These are phyloP conservation scores for Pardosa pseudoannulata DNA, from an alignment of 2,888 invertebrate species.

Conservation along the genomic window DNA sequence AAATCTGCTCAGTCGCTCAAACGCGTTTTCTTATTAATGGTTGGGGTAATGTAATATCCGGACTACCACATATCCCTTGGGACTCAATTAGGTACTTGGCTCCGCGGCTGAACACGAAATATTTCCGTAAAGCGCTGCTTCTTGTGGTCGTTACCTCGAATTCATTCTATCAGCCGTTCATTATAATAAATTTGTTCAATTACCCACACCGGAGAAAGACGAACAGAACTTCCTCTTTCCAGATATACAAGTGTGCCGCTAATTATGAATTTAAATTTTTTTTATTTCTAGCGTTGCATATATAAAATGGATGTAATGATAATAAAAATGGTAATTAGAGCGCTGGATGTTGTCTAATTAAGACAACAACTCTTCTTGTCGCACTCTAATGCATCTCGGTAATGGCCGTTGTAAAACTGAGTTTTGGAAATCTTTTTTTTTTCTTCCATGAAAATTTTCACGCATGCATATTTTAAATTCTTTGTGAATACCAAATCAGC, in stretches of 20 bases:
- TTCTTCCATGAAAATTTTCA: too few species aligned
- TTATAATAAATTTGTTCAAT: constrained; percentile 39
- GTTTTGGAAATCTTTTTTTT: too few species aligned
- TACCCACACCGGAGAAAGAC: constrained; percentile 6
- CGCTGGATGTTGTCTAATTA: background rate
- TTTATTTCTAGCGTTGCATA: background rate
- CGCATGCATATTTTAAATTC: too few species aligned
- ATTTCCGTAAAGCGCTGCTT: constrained; percentile 45
- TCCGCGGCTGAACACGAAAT: constrained; percentile 7
- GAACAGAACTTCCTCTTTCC: background rate
- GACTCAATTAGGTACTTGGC: constrained; percentile 51
- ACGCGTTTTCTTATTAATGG: background rate
- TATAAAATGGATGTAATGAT: background rate
- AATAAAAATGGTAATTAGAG: background rate
- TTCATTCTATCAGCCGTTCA: constrained; percentile 4
- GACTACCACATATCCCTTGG: constrained; percentile 17
- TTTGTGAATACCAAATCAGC: too few species aligned
- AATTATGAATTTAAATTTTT: background rate
- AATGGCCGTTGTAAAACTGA: background rate
- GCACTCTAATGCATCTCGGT: background rate
- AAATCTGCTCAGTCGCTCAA: too few species aligned
- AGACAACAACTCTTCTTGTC: background rate
- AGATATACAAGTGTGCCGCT: background rate
- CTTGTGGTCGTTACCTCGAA: constrained; percentile 34
- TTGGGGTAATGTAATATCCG: background rate